Base-by-base conservation (phyloP, 2,797 vertebrate species). In the Hemitrygon akajei region DNA sequence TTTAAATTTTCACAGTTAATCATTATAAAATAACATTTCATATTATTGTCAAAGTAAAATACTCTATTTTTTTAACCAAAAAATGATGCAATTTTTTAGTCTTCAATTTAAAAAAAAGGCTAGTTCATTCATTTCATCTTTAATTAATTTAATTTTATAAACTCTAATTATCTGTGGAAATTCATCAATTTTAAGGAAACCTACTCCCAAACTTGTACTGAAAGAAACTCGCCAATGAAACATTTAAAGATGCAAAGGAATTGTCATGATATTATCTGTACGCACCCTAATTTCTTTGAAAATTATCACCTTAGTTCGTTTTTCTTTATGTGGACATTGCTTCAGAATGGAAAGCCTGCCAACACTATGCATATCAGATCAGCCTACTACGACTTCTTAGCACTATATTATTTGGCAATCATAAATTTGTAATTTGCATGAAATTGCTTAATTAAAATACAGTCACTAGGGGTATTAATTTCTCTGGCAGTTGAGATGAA, bases 361-460 rank as follows among this genome's bases (percentile, higher is more conserved):
- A 98, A 98, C 98, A 98, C 98, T 98, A 99, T 99, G 99, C 98
- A 99, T 99, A 99, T 99, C 98, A 99, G 98, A 99, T 99, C 98
- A 99, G 98, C 98, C 98, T 98, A 98, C 98, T 99, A 98, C 98
- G 98, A 97, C 99, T 99, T 97, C 98, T 98, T 98, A 97, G 97
- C 98, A 98, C 98, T 99, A 99, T 99, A 99, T 99, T 99, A 99
- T 99, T 99, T 99, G 99, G 99, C 98, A 99, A 99, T 99, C 99
- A 99, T 98, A 99, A 99, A 99, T 99, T 99, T 99, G 98, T 99
- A 99, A 99, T 99, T 99, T 99, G 99, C 99, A 99, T 99, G 99
- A 99, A 99, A 99, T 99, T 99, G 98, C 98, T 99, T 99, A 99
- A 99, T 99, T 99, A 99, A 99, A 99, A 99, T 99, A 99, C 98